Base-by-base conservation (phyloP, 2,797 vertebrate genomes). In the Amblyraja radiata region DNA sequence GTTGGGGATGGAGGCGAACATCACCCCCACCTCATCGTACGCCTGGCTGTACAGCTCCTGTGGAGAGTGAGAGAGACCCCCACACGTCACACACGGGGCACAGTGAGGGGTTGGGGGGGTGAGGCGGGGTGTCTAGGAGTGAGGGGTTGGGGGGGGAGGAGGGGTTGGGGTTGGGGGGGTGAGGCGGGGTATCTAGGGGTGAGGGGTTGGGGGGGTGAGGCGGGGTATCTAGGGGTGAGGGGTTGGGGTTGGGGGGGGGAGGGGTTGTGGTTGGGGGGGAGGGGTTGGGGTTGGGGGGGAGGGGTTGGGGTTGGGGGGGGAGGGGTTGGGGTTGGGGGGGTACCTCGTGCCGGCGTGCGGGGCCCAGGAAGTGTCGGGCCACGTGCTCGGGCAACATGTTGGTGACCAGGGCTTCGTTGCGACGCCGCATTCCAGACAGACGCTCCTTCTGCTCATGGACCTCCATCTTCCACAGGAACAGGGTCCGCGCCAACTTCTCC, bases 1-100 rank as follows among this genome's bases (percentile, higher is more conserved):
- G 95, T 99, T 99, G 65, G 99, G 98, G 93, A 99, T 97, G 16
- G 99, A 99, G 11, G 98, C 99, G 6, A 99, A 99, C 98, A 99
- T 99, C 93, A 99, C 98, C 0, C 98, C 98, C 1, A 97, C 98
- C 96, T 99, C 98, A 7, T 98, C 97, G 0, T 99, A 99, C 0
- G 98, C 97, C 94, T 99, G 98, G 95, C 98, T 99, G 94, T 99
- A 99, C 80, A 99, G 96, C 95, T 99, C 98, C 98, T 99, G 93
- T 32, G n/a, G 76, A 32, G n/a, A 46, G n/a, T 0, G 16, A 32
- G n/a, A 73, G 11, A 2, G 65, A 11, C 1, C 9, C 65, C 10
- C 9, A 68, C 65, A 68, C 1, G 0, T 46, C 46, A 46, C 46
- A 46, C 46, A 46, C 46, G 39, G 39, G 39, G 39, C 39, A n/a